These are phyloP conservation scores for Drosophila equinoxialis DNA, from an alignment of 1,140 invertebrate genomes.

Conservation along the genomic window DNA sequence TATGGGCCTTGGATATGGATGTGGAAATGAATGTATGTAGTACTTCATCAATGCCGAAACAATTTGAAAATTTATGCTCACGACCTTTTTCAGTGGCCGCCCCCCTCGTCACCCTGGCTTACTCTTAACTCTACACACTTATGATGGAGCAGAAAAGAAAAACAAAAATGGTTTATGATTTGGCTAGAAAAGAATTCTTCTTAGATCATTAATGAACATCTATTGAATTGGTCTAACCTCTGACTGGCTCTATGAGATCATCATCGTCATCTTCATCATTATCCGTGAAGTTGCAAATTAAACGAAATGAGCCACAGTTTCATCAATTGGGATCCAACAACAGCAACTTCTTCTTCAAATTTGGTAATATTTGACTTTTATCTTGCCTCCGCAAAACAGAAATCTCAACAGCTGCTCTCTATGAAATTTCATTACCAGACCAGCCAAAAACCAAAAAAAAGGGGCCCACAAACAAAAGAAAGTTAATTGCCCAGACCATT, in stretches of 20 bases:
- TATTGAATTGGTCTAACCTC: conserved; percentile 58
- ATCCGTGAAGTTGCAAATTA: conserved; percentile 11
- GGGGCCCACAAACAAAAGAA: conserved; percentile 64
- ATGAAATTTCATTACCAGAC: conserved; percentile 58
- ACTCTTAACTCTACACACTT: conserved; percentile 18
- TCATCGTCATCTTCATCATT: conserved; percentile 5
- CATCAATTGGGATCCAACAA: neutral
- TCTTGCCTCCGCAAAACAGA: neutral
- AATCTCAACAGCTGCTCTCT: conserved; percentile 65
- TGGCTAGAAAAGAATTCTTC: conserved; percentile 29
- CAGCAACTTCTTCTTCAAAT: neutral
- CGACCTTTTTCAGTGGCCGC: conserved; percentile 62
- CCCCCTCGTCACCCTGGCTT: conserved; percentile 23
- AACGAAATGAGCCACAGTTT: conserved; percentile 6
- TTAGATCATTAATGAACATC: conserved; percentile 60
- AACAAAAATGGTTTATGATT: conserved; percentile 27
- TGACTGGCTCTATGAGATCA: conserved; percentile 48
- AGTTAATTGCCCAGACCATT: conserved; percentile 68
- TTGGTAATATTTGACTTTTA: neutral
- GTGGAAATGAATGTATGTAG: neutral
- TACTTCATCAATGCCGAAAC: conserved; percentile 48
- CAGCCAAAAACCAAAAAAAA: neutral
- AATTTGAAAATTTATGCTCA: conserved; percentile 80
- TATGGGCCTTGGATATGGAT: conserved; percentile 32
- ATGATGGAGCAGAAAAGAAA: neutral